Conservation (phyloP, 2,888 invertebrate species). For the Philhelius pedissequus region DNA sequence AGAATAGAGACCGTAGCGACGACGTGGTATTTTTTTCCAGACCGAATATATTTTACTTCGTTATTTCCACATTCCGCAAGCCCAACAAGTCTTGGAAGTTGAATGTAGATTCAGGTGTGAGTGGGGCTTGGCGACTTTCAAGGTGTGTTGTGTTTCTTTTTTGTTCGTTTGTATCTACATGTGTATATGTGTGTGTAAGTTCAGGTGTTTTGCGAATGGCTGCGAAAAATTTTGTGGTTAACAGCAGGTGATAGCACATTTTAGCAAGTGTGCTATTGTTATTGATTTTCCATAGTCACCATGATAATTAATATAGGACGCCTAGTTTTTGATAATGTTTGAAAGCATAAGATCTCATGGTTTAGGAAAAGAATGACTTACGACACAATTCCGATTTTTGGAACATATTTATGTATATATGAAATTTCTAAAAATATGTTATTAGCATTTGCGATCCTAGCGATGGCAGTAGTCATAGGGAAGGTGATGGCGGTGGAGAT, state of each 20-base stretch:
- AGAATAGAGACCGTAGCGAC: conserved; percentile 66
- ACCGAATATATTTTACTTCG: conserved; percentile 52
- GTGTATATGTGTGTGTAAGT: conserved; percentile 1
- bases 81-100: conserved; percentile 58
- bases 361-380: no score
- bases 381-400: no score
- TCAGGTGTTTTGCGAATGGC: conserved; percentile 58
- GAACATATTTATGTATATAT: no score
- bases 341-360: no score
- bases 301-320: no score
- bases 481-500: no score
- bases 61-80: conserved; percentile 64
- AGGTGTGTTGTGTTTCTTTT: conserved; percentile 1
- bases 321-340: no score
- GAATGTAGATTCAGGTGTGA: conserved; percentile 12
- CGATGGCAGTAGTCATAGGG: no score
- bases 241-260: conserved; percentile 57
- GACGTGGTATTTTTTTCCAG: conserved; percentile 64
- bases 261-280: conserved; percentile 23
- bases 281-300: no score
- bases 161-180: background rate
- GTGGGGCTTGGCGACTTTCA: conserved; percentile 23
- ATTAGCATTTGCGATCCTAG: no score
- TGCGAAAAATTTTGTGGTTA: conserved; percentile 35
- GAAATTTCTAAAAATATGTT: no score